Base-by-base conservation (phyloP, 2,113 vertebrate species). In the Orycteropus afer region DNA sequence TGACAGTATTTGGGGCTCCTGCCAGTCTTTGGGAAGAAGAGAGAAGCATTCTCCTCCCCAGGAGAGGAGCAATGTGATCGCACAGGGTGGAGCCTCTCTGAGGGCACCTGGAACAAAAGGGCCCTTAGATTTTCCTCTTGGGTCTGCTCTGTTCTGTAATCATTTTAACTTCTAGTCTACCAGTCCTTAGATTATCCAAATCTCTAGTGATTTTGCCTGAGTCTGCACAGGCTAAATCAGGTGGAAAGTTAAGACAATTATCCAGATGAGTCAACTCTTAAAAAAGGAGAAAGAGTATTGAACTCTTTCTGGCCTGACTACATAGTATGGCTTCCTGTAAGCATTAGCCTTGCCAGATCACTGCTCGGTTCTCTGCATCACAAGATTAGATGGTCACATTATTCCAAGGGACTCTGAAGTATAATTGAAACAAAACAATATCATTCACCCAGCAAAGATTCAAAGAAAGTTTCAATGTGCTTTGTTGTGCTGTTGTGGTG, bases 181-280 rank as follows among this genome's bases (percentile, higher is more conserved):
- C 86, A 49, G 37, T 71, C 34, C 83, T 73, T 49, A 80, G 84
- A 87, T 73, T 84, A 85, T 63, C 55, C 93, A 91, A 22, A 87
- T 77, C 71, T 89, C 63, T 79, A 40, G 55, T 0, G 5, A 91
- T 86, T 86, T 87, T 34, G 89, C 49, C 90, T 84, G 59, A 77
- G 51, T 87, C 23, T 20, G 42, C 73, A 78, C 51, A 80, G 32
- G 84, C 78, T 89, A 95, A 93, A 76, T 85, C 93, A 74, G 76
- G 95, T 94, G 84, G 65, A 91, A 96, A 95, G 80, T 42, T 71
- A 93, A 93, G 71, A 93, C 59, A 80, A 93, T 89, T 91, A 89
- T 78, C 29, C 63, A 83, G 69, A 93, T 80, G 59, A 89, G 73
- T 80, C 87, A 49, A 83, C 34, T 85, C 81, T 65, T 88, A 67